These are phyloP conservation scores for Cheirogaleus major DNA, from an alignment of 2,797 vertebrate species.

Conservation along the genomic window DNA sequence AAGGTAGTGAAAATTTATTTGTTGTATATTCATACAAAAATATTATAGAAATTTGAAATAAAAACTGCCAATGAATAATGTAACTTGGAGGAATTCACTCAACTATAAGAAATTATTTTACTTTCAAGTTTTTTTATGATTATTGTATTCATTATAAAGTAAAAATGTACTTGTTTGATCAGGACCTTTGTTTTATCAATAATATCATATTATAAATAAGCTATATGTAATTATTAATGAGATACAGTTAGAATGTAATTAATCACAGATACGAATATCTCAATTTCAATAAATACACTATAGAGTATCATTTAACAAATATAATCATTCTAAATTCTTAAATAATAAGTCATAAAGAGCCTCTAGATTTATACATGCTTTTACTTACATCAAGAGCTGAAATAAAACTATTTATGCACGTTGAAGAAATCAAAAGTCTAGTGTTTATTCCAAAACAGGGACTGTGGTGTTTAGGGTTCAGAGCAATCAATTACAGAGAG, in stretches of 20 bases:
- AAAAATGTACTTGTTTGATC: background rate
- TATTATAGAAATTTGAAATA: background rate
- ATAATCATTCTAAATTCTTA: background rate
- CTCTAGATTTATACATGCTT: background rate
- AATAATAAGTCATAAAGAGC: background rate
- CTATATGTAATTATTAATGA: background rate
- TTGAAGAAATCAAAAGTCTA: background rate
- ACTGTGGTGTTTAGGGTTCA: background rate
- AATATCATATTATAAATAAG: background rate
- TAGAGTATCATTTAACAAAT: background rate
- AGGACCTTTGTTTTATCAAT: background rate
- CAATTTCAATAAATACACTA: background rate
- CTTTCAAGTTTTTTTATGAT: background rate
- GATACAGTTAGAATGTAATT: background rate
- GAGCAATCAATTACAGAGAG: background rate
- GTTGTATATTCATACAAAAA: background rate
- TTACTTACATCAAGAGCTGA: background rate
- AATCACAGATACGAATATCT: background rate
- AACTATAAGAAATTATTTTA: background rate
- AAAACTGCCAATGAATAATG: background rate
- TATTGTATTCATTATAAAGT: background rate
- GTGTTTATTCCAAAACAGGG: background rate
- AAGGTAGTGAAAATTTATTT: background rate
- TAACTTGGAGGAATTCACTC: background rate
- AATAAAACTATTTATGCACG: background rate